phyloP scores from a whole-genome alignment of 2,888 invertebrate genomes.

The Ditylenchus weischeri region DNA sequence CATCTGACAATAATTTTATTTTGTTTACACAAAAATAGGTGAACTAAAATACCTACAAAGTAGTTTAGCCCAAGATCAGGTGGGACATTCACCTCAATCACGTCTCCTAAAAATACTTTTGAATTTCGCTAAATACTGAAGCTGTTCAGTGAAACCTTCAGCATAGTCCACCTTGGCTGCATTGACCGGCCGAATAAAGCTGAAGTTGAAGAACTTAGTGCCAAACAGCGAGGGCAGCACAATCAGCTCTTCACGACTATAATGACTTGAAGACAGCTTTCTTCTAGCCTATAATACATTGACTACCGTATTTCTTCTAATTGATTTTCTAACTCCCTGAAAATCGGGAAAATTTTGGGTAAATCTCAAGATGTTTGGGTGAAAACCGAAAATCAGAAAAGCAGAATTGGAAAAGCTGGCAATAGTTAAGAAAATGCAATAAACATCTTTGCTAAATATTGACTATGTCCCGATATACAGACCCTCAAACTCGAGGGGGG shows the following conservation, averaged over 20 bases:
- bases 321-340: too few species aligned
- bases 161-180: conserved; percentile 15
- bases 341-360: too few species aligned
- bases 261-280: conserved; percentile 10
- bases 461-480: too few species aligned
- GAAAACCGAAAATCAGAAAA: too few species aligned
- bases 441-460: too few species aligned
- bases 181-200: conserved; percentile 13
- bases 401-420: too few species aligned
- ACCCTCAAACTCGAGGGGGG: too few species aligned
- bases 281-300: conserved; percentile 14
- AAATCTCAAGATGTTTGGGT: too few species aligned
- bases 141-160: conserved; percentile 9
- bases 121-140: too few species aligned
- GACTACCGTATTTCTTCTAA: too few species aligned
- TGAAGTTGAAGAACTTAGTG: conserved; percentile 9
- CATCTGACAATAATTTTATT: conserved; percentile 6
- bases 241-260: conserved; percentile 12
- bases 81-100: conserved; percentile 15
- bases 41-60: neutral
- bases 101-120: neutral
- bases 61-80: conserved; percentile 18
- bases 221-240: conserved; percentile 13
- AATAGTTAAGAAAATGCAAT: too few species aligned
- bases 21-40: neutral